A percentile compares a stretch with the other conserved stretches of the same genome.
Conservation (phyloP, 2,113 vertebrate genomes). For the Ammospiza caudacuta region DNA sequence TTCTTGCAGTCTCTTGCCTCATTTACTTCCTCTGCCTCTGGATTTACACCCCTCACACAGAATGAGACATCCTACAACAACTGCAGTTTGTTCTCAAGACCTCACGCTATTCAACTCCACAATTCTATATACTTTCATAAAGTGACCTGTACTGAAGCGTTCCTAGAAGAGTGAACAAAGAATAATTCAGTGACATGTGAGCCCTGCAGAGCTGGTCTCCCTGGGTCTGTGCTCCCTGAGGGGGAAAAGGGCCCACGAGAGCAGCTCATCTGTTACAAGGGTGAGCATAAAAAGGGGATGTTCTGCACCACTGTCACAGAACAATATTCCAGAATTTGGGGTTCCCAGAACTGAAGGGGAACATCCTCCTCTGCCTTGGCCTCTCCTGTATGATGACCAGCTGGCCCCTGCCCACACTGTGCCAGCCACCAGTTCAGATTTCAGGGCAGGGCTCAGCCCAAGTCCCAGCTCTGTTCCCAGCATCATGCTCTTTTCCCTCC, state of each 20-base stretch:
- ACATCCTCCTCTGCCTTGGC: not conserved
- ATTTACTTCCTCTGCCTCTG: not conserved
- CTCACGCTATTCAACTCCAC: not conserved
- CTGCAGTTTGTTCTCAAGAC: not conserved
- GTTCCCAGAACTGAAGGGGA: not conserved
- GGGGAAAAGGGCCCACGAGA: not conserved
- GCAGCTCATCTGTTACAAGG: fast-evolving
- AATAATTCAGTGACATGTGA: not conserved
- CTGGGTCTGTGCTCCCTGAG: not conserved
- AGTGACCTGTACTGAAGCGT: not conserved
- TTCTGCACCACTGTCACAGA: not conserved
- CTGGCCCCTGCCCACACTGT: not conserved
- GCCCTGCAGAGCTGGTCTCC: not conserved
- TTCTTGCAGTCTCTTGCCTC: not conserved
- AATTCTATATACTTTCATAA: not conserved
- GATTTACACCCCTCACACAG: not conserved
- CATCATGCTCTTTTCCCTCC: not conserved
- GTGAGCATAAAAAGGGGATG: not conserved
- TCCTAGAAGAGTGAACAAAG: not conserved
- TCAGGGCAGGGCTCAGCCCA: not conserved
- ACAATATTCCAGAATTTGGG: not conserved
- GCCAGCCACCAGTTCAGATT: not conserved
- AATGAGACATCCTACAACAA: not conserved
- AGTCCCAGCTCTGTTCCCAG: not conserved
- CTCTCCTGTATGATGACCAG: not conserved